Evolutionary conservation across 1,140 invertebrate species (phyloP).

Genomic region (Sycobia sp.): DNA sequence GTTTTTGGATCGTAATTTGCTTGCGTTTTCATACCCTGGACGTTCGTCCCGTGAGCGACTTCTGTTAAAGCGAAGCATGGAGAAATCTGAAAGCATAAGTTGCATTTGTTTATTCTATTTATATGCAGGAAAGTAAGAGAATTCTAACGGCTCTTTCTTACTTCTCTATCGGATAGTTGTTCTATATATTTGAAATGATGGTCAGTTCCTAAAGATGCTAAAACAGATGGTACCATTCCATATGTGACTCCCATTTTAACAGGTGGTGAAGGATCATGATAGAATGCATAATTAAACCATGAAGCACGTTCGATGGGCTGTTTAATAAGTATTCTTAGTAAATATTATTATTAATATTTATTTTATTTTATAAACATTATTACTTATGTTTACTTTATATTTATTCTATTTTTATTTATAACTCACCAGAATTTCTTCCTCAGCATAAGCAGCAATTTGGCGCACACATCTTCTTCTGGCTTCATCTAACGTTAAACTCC

Average conservation of each 20-base stretch:
- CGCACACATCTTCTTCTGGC: slow-evolving; percentile 68
- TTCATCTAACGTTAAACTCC: slow-evolving; percentile 73
- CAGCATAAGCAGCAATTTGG: no score
- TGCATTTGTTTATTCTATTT: neutral
- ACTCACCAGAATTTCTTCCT: slow-evolving; percentile 64
- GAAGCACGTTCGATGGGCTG: slow-evolving; percentile 68
- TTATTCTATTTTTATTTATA: slow-evolving; percentile 26
- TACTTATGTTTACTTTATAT: no score
- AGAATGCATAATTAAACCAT: slow-evolving; percentile 60
- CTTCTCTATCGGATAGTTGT: slow-evolving; percentile 72
- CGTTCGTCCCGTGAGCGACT: slow-evolving; percentile 92
- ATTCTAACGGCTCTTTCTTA: slow-evolving; percentile 47
- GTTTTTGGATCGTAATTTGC: slow-evolving; percentile 82
- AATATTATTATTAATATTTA: neutral
- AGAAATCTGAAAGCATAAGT: slow-evolving; percentile 61
- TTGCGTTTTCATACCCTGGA: slow-evolving; percentile 86
- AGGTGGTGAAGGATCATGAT: slow-evolving; percentile 67
- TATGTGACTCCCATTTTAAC: slow-evolving; percentile 73
- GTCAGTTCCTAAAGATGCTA: slow-evolving; percentile 77
- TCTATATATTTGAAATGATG: slow-evolving; percentile 75
- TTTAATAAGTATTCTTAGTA: no score
- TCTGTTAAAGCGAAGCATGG: slow-evolving; percentile 92
- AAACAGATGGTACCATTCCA: slow-evolving; percentile 71
- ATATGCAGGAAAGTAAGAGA: no score
- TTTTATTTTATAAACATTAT: neutral